Base-by-base conservation (phyloP, 23 tunicate species). In the Halocynthia aurantium region DNA sequence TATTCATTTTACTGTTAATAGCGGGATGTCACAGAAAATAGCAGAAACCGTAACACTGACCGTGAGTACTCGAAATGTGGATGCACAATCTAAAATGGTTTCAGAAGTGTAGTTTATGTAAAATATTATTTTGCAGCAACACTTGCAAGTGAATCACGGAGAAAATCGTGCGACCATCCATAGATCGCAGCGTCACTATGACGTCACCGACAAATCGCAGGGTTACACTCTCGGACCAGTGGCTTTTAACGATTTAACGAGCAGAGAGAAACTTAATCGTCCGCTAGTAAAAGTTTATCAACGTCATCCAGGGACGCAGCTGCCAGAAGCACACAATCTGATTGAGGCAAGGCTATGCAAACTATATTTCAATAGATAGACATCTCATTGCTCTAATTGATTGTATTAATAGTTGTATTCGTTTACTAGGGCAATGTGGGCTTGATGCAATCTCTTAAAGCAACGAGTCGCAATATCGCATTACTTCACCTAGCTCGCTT, bases 11-110 rank as follows among this genome's bases (percentile, higher is more conserved):
- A 93, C 83, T 53, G 98, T 93, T 52, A 93, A 93, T 80, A 83
- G 82, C 52, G 98, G 98, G 75, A 72, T 93, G 98, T 86, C 87
- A 8, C 93, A 86, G 74, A 93, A 93, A 80, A 83, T 93, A 7
- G 93, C 98, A 22, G 98, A 93, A 71, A 93, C 93, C 7, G 82
- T 81, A 7, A 89, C 96, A 1, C 67, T 89, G 31, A 66, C 82
- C 53, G 89, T 85, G 51, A 69, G 70, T 81, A 49, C 2, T 65
- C 31, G 15, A 65, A 5, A 65, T 65, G 6, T 65, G 19, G 1
- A 11, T 15, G 70, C 10, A 65, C 31, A 65, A 65, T 65, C 64
- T 15, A 11, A 2, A 20, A 49, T 12, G 72, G 12, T 67, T 21
- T 12, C 5, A 0, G 22, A 11, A n/a, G 4, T 40, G 72, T 5